Conservation (phyloP, 2,888 invertebrate species). For the Polydesmus complanatus region DNA sequence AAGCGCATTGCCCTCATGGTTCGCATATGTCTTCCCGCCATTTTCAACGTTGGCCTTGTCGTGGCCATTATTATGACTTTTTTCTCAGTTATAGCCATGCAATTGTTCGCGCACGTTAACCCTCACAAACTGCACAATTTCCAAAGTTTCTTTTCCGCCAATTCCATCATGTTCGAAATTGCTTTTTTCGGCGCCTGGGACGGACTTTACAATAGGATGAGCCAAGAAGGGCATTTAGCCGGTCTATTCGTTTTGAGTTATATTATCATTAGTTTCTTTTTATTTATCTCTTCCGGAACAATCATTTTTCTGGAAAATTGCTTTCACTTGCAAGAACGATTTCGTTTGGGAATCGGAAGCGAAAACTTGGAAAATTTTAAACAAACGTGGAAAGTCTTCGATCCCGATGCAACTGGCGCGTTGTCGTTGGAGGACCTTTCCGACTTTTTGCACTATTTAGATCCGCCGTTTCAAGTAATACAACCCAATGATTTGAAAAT, state of each 20-base stretch:
- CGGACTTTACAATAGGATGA: background rate
- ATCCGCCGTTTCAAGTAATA: background rate
- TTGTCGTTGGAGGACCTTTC: background rate
- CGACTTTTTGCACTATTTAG: background rate
- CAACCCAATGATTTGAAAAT: background rate
- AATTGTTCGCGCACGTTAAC: background rate
- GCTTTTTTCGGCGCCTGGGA: background rate
- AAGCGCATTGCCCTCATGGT: background rate
- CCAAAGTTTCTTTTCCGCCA: background rate
- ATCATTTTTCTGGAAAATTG: constrained; percentile 10
- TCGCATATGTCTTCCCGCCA: background rate
- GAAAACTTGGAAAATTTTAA: constrained; percentile 3
- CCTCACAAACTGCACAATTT: background rate
- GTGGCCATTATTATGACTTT: background rate
- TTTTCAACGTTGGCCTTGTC: background rate
- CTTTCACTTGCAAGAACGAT: background rate
- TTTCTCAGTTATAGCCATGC: background rate
- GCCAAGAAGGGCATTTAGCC: background rate
- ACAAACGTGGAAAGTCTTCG: constrained; percentile 3
- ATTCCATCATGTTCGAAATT: background rate
- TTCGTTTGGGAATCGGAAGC: background rate
- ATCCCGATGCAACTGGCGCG: background rate
- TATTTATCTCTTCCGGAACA: background rate
- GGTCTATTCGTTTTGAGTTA: background rate
- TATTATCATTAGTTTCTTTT: background rate